These are phyloP conservation scores for Parasteatoda tepidariorum DNA, from an alignment of 1,140 invertebrate genomes.

Conservation along the genomic window DNA sequence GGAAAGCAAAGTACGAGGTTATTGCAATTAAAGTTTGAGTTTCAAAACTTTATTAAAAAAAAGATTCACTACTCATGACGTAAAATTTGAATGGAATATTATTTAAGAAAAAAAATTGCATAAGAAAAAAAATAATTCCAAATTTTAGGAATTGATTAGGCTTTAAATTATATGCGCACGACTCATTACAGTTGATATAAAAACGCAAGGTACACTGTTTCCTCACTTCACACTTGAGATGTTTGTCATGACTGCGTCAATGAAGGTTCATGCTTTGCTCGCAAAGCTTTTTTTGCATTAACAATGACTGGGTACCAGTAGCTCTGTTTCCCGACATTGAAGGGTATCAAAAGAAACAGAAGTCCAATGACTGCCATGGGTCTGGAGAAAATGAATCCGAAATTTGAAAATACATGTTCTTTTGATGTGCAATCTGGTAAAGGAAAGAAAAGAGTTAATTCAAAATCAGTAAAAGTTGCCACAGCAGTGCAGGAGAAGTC, in stretches of 20 bases:
- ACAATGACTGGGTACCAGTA: not conserved
- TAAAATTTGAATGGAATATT: constrained; percentile 1
- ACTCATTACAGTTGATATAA: no score
- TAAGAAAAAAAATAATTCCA: not conserved
- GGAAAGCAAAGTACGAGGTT: no score
- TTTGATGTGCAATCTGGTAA: not conserved
- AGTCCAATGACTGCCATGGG: not conserved
- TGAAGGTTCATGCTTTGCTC: not conserved
- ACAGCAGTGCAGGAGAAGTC: not conserved
- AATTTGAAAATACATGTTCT: not conserved
- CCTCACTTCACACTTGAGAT: not conserved
- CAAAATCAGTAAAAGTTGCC: not conserved
- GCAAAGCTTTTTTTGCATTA: no score
- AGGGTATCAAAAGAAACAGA: not conserved
- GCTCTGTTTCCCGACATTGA: not conserved
- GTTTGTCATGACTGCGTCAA: not conserved
- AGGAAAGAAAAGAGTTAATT: not conserved
- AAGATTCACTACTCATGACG: not conserved
- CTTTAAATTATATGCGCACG: not conserved
- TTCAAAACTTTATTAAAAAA: not conserved
- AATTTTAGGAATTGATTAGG: not conserved
- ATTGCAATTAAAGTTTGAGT: not conserved
- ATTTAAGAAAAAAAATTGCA: not conserved
- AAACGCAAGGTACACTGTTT: no score
- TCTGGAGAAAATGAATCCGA: not conserved